Conservation (phyloP, 1,140 invertebrate genomes). For the Aricia agestis region DNA sequence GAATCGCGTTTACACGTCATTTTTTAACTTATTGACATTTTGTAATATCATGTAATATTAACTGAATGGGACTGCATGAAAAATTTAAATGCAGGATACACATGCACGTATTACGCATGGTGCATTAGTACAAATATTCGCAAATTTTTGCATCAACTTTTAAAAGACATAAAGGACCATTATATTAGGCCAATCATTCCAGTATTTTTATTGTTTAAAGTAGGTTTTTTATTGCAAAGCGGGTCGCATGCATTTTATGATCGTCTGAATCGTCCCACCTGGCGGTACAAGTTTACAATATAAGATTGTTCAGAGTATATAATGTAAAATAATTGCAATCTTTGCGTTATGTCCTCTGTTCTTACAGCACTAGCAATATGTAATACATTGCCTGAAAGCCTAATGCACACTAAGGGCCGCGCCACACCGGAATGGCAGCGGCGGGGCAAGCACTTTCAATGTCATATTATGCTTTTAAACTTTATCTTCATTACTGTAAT, state of each 20-base stretch:
- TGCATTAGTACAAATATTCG: background rate
- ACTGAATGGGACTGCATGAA: too few relatives aligned
- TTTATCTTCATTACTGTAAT: too few relatives aligned
- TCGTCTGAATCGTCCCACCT: background rate
- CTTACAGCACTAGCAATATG: background rate
- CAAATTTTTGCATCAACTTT: background rate
- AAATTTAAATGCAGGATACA: background rate
- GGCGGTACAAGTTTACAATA: background rate
- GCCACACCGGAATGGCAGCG: too few relatives aligned
- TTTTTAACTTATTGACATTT: background rate
- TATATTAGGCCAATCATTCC: background rate
- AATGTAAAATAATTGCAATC: background rate
- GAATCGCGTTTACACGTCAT: background rate
- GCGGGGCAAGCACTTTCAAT: too few relatives aligned
- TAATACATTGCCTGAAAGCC: slow-evolving; percentile 1
- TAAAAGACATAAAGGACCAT: background rate
- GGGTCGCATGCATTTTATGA: slow-evolving; percentile 5
- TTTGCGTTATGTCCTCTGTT: background rate
- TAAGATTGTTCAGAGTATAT: background rate
- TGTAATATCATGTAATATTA: background rate
- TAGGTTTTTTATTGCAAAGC: background rate
- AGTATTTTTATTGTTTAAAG: background rate
- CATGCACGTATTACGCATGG: background rate
- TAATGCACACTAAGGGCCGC: background rate
- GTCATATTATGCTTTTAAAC: too few relatives aligned